Conservation (phyloP, 2,113 vertebrate species). For the Carlito syrichta region DNA sequence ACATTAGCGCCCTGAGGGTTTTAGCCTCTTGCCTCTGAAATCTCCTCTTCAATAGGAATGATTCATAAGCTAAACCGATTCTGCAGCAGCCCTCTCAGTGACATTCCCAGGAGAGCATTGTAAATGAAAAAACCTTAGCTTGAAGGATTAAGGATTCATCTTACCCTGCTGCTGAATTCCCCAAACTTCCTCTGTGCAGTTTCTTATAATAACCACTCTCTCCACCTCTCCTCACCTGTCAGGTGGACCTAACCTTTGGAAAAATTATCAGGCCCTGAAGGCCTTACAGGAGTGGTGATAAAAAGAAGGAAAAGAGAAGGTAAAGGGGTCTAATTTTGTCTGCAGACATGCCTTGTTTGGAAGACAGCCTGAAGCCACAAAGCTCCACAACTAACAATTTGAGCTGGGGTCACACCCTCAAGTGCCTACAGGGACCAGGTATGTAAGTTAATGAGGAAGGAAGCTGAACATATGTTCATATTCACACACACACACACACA, state of each 20-base stretch:
- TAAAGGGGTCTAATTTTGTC: not conserved
- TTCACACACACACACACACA: too few relatives aligned
- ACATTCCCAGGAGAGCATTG: slow-evolving; percentile 46
- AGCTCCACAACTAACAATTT: fast-evolving
- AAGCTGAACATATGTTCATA: not conserved
- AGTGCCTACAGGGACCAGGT: not conserved
- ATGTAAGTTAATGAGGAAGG: not conserved
- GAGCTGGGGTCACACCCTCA: not conserved
- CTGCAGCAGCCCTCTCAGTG: not conserved
- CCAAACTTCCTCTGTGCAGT: not conserved
- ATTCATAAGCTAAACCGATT: slow-evolving; percentile 62
- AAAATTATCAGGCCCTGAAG: not conserved
- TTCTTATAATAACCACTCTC: not conserved
- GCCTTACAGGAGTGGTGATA: not conserved
- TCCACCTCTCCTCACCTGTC: not conserved
- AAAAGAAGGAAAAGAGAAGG: not conserved
- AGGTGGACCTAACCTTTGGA: not conserved
- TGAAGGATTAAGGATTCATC: slow-evolving; percentile 50
- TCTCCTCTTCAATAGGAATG: slow-evolving; percentile 66
- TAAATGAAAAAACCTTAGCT: slow-evolving; percentile 58
- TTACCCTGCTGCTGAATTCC: slow-evolving; percentile 12
- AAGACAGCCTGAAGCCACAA: not conserved
- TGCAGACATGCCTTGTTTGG: not conserved
- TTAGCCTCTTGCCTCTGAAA: slow-evolving; percentile 20
- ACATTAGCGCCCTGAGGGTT: slow-evolving; percentile 25